Evolutionary conservation across 2,797 vertebrate species (phyloP), one percentile per base, ranked within the genome.

Genomic region (Tadarida brasiliensis): DNA sequence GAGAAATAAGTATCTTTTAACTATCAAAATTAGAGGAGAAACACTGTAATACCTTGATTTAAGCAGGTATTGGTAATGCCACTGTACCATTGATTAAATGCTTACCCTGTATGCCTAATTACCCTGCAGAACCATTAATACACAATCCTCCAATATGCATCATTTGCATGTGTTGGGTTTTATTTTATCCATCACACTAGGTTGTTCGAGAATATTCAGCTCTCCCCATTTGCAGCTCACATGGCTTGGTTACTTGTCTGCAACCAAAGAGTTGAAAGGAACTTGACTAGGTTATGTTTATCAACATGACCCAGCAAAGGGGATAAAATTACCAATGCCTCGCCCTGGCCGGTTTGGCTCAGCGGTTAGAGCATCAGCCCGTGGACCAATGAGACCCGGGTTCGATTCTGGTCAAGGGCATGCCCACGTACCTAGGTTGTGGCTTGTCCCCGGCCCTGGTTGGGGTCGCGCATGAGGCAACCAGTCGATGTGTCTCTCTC

Each of bases 1-100:
- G 56, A 94, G 11, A 51, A 93, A 82, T 3, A 95, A 61, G 28
- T 84, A 83, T 12, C 68, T 91, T 70, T 87, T 39, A 88, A 90
- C 68, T 49, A 77, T 30, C 15, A 84, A 85, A 70, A 91, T 17
- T n/a, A 86, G 30, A 95, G 24, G 35, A 84, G 22, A 71, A 91
- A 88, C 88, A 87, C 22, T 17, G 1, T 67, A 82, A 44, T 33
- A 78, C 77, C 47, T 56, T 86, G 26, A 61, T 57, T 86, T 78
- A 77, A 28, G 74, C 51, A 87, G 47, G 35, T 57, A 35, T 54
- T 67, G 26, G 44, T 70, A 76, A 87, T 51, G 49, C 26, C 56
- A 70, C 71, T n/a, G 3, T 56, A 73, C 4, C 44, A 0, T 2
- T 61, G 80, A 89, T 96, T 65, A 92, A 84, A 87, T 39, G 30